phyloP scores from a whole-genome alignment of 2,113 vertebrate species.

The Chauna torquata region DNA sequence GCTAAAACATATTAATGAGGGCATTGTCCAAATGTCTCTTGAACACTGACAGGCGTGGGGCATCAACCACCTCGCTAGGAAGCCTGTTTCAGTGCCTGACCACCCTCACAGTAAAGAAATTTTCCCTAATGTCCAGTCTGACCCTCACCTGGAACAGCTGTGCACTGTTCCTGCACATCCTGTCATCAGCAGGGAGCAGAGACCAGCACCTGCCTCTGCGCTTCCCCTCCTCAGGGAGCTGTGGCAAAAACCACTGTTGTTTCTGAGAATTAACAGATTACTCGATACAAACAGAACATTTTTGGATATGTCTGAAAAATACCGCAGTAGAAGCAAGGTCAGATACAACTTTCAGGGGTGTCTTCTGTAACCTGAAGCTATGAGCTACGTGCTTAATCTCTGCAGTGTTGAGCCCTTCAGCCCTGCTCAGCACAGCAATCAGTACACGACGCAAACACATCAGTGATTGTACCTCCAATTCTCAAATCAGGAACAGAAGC shows the following conservation, averaged over 20 bases:
- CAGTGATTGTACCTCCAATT: background rate
- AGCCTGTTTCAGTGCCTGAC: too few species aligned
- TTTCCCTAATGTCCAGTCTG: too few species aligned
- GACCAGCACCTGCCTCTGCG: too few species aligned
- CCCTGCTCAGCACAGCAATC: background rate
- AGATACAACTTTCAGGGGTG: background rate
- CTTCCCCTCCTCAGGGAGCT: too few species aligned
- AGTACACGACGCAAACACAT: background rate
- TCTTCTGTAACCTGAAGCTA: background rate
- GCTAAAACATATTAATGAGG: too few species aligned
- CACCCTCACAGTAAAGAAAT: too few species aligned
- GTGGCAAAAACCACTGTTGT: background rate
- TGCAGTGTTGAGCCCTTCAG: background rate
- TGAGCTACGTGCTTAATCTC: background rate
- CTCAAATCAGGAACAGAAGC: background rate
- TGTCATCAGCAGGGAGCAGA: too few species aligned
- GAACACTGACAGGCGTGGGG: too few species aligned
- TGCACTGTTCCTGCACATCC: too few species aligned
- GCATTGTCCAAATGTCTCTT: too few species aligned
- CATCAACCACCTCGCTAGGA: too few species aligned
- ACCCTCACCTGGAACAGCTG: too few species aligned
- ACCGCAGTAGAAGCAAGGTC: background rate
- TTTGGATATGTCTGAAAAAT: background rate
- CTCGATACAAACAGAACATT: background rate
- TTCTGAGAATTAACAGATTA: background rate